Percentiles rank a stretch among this genome's conserved stretches.
Conservation (phyloP, 2,113 vertebrate species). For the Malurus melanocephalus region DNA sequence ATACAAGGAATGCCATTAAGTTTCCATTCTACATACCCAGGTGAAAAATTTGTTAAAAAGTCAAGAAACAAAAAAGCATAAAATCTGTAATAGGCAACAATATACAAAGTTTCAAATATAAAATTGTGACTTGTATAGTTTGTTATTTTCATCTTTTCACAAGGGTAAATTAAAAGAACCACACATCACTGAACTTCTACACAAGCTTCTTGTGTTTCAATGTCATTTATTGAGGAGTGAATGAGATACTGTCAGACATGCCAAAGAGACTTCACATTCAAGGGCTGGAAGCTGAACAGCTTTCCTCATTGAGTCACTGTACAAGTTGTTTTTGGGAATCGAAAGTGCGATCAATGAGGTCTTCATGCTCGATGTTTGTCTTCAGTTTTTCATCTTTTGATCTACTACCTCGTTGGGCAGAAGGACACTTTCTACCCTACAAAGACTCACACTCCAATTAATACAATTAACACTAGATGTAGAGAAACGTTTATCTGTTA, state of each 20-base stretch:
- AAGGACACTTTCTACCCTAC: conserved; percentile 64
- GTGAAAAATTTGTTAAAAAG: conserved; percentile 41
- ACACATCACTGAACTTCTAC: conserved; percentile 73
- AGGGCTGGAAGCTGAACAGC: conserved; percentile 73
- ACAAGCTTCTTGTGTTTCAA: conserved; percentile 75
- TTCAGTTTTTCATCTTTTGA: conserved; percentile 61
- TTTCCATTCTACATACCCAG: neutral
- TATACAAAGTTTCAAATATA: conserved; percentile 38
- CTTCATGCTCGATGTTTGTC: conserved; percentile 64
- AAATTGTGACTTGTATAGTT: conserved; percentile 5
- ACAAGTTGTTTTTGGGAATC: conserved; percentile 56
- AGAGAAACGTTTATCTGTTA: conserved; percentile 66
- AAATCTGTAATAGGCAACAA: conserved; percentile 36
- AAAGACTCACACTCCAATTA: conserved; percentile 68
- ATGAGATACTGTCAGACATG: conserved; percentile 79
- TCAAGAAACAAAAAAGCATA: conserved; percentile 16
- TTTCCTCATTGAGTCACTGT: conserved; percentile 68
- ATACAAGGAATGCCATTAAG: conserved; percentile 2
- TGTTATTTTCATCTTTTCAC: conserved; percentile 47
- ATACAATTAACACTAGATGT: conserved; percentile 70
- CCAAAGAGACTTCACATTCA: conserved; percentile 81
- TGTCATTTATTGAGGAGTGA: conserved; percentile 82
- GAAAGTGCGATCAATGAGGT: conserved; percentile 65
- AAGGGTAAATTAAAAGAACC: conserved; percentile 62
- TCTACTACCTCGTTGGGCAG: conserved; percentile 65